Evolutionary conservation across 1,140 invertebrate species (phyloP).

Genomic region (Papilio glaucus): DNA sequence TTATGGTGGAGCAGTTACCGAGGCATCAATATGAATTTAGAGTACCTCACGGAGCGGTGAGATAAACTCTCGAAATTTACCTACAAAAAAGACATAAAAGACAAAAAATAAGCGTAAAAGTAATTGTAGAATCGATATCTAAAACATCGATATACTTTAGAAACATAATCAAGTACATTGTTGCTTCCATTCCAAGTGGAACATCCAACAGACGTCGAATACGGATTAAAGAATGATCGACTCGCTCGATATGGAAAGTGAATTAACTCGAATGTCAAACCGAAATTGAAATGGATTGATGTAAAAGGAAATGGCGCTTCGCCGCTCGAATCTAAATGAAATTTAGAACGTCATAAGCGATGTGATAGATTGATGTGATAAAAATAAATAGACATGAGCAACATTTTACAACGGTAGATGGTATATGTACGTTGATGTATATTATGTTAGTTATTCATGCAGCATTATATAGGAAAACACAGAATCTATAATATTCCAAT

Average conservation of each 20-base stretch:
- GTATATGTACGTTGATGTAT: too few species aligned
- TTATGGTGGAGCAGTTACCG: background rate
- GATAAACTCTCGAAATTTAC: background rate
- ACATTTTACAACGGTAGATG: background rate
- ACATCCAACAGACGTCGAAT: background rate
- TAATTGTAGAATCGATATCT: background rate
- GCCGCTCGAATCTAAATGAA: constrained; percentile 1
- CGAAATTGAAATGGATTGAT: constrained; percentile 23
- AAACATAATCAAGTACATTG: constrained; percentile 6
- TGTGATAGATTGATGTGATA: constrained; percentile 11
- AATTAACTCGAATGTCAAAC: constrained; percentile 30
- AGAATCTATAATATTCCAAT: too few species aligned
- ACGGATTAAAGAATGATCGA: constrained; percentile 25
- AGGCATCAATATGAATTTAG: too few species aligned
- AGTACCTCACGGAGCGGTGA: background rate
- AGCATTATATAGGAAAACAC: too few species aligned
- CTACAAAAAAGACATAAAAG: background rate
- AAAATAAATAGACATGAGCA: background rate
- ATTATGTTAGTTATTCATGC: too few species aligned
- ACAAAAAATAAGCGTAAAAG: background rate
- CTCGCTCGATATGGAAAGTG: constrained; percentile 30
- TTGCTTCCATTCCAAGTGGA: background rate
- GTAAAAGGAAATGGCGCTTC: constrained; percentile 26
- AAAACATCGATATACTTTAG: background rate
- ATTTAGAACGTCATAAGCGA: constrained; percentile 4